A percentile compares a stretch with the other conserved stretches of the same genome.
These are phyloP conservation scores for Hypomesus transpacificus DNA, from an alignment of 2,113 vertebrate species.

Conservation along the genomic window DNA sequence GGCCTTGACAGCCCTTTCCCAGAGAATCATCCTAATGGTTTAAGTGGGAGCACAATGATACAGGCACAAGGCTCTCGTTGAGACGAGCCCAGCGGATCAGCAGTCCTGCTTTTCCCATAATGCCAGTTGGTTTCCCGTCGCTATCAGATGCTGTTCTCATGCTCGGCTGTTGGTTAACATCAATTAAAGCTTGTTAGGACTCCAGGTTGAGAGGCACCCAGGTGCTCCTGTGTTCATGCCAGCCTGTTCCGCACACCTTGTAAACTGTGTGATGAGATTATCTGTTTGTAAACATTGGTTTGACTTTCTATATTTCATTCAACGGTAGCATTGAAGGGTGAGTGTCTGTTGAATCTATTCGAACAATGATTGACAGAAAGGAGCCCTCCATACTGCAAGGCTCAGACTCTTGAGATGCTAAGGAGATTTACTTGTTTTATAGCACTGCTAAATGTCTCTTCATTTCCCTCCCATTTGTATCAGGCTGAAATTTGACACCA, in stretches of 20 bases:
- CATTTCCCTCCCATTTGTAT: background rate
- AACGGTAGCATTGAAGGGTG: too few relatives aligned
- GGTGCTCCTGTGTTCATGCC: conserved; percentile 21
- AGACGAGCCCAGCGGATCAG: background rate
- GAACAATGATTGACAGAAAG: too few relatives aligned
- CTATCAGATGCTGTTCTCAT: background rate
- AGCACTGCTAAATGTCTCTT: background rate
- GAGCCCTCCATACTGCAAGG: too few relatives aligned
- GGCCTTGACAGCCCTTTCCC: background rate
- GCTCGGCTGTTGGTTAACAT: background rate
- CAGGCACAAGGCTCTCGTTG: conserved; percentile 6
- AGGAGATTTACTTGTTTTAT: too few relatives aligned
- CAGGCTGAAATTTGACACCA: background rate
- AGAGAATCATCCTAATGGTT: conserved; percentile 11
- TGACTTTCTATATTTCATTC: conserved; percentile 1
- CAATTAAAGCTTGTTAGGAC: conserved; percentile 10
- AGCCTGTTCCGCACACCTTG: background rate
- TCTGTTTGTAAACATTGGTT: conserved; percentile 11
- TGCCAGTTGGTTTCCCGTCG: background rate
- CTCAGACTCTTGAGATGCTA: too few relatives aligned
- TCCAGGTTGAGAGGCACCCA: conserved; percentile 11
- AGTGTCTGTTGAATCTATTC: too few relatives aligned
- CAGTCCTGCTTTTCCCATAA: conserved; percentile 10
- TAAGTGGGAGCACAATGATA: conserved; percentile 13
- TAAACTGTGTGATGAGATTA: conserved; percentile 11